Conservation (phyloP, 2,113 vertebrate species). For the Notarius lentiginosus region DNA sequence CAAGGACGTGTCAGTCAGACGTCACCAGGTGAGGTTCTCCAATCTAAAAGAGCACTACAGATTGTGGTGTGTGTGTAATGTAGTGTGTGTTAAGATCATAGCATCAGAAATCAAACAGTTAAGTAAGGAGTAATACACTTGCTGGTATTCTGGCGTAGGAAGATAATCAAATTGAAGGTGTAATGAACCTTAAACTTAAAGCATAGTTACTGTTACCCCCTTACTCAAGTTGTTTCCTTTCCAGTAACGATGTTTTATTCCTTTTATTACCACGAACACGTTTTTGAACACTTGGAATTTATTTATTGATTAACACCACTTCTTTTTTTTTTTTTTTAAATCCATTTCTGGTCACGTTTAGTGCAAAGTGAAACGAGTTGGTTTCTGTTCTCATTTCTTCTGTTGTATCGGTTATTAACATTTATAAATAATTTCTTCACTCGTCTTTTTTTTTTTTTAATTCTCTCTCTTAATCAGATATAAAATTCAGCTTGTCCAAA, state of each 20-base stretch:
- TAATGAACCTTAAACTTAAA: not conserved
- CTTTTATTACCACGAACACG: not conserved
- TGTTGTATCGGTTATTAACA: too few species aligned
- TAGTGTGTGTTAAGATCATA: not conserved
- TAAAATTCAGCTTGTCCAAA: too few species aligned
- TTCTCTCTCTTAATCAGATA: not conserved
- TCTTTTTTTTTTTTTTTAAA: not conserved
- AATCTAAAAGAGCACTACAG: not conserved
- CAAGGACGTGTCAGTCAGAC: conserved; percentile 78
- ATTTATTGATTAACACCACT: not conserved
- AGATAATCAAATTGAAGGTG: not conserved
- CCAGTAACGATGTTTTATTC: not conserved
- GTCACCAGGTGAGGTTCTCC: conserved; percentile 77
- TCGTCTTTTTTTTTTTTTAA: not conserved
- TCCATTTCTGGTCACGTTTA: not conserved
- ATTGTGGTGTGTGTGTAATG: not conserved
- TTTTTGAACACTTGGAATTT: not conserved
- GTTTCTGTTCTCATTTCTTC: not conserved
- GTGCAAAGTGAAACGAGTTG: not conserved
- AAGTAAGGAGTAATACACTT: not conserved
- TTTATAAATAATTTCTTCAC: not conserved
- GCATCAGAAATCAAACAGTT: too few species aligned
- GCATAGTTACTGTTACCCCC: not conserved
- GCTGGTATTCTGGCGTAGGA: not conserved
- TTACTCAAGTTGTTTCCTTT: not conserved